These are phyloP conservation scores for Nibea albiflora DNA, from an alignment of 2,113 vertebrate genomes.

Conservation along the genomic window DNA sequence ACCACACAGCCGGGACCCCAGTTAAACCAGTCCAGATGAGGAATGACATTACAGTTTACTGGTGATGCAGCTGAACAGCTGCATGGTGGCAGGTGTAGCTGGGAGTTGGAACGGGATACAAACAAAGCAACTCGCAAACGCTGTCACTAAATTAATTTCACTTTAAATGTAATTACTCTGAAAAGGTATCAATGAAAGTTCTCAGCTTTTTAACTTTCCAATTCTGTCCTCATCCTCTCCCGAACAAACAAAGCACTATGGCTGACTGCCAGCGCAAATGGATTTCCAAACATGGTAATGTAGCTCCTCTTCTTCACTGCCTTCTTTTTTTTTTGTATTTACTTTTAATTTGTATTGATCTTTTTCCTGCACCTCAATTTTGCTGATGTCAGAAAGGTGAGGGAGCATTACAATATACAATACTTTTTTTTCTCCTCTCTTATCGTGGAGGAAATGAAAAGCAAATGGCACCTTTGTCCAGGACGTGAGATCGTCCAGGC, in stretches of 20 bases:
- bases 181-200: conserved; percentile 32
- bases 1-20: conserved; percentile 51
- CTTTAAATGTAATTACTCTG: conserved; percentile 20
- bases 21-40: conserved; percentile 47
- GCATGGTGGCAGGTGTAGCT: neutral
- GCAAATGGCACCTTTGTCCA: conserved; percentile 88
- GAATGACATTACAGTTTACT: conserved; percentile 46
- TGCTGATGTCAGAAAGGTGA: conserved; percentile 84
- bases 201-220: conserved; percentile 54
- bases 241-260: conserved; percentile 74
- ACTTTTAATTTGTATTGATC: conserved; percentile 92
- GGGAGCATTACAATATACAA: conserved; percentile 87
- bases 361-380: conserved; percentile 80
- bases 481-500: conserved; percentile 80
- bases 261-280: conserved; percentile 68
- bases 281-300: conserved; percentile 77
- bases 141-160: neutral
- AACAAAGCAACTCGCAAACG: neutral
- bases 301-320: conserved; percentile 63
- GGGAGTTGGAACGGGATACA: neutral
- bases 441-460: conserved; percentile 87
- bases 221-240: conserved; percentile 37
- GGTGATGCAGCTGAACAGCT: conserved; percentile 44
- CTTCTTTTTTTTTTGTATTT: conserved; percentile 86
- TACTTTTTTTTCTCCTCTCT: conserved; percentile 78